Percentiles rank a stretch among this genome's conserved stretches.
phyloP scores from a whole-genome alignment of 2,888 invertebrate species.

The Lutraria lutraria region DNA sequence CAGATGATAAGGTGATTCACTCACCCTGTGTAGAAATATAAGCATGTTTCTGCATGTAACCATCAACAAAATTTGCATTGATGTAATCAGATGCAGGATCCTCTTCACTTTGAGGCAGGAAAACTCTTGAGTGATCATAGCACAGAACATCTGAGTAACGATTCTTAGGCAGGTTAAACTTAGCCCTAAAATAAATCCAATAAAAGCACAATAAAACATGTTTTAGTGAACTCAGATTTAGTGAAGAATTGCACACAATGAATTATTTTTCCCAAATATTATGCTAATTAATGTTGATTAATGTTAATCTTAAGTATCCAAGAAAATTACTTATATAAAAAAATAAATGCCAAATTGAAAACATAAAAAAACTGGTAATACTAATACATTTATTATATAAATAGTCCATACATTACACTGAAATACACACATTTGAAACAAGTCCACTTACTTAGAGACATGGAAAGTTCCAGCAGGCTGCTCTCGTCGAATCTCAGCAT shows the following conservation, averaged over 20 bases:
- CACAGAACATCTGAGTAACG: constrained; percentile 97
- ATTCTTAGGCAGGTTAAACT: constrained; percentile 87
- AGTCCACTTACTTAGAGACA: constrained; percentile 92
- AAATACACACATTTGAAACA: background rate
- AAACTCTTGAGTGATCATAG: constrained; percentile 97
- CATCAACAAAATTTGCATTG: constrained; percentile 99
- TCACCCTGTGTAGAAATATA: constrained; percentile 98
- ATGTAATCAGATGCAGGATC: constrained; percentile 92
- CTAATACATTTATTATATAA: no score
- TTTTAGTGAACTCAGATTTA: no score
- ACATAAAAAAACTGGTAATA: no score
- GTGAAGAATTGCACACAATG: no score
- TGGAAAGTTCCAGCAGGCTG: constrained; percentile 95
- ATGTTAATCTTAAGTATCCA: no score
- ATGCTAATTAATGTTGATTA: no score
- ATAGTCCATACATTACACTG: no score
- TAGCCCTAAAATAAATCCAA: constrained; percentile 77
- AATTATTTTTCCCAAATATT: no score
- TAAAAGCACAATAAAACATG: background rate
- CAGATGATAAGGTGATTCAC: background rate
- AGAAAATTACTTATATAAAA: no score
- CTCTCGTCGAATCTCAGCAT: constrained; percentile 94
- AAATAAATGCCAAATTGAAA: no score
- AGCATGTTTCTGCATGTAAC: constrained; percentile 98
- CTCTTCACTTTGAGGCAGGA: constrained; percentile 89